Percentiles rank a stretch among this genome's conserved stretches.
phyloP scores from a whole-genome alignment of 1,140 invertebrate species.

The Eumaeus atala region DNA sequence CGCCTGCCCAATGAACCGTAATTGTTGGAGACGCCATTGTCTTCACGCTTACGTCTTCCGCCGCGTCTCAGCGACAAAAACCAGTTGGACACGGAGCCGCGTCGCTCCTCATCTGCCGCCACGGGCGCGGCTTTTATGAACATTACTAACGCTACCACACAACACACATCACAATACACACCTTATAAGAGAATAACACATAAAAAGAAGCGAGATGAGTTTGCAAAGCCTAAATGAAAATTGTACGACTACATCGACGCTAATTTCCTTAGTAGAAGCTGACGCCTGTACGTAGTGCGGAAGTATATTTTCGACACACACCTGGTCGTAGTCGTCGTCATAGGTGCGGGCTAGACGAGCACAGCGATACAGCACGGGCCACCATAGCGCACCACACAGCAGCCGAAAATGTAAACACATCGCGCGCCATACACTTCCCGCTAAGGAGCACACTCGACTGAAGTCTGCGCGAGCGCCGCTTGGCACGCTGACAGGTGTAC shows the following conservation, averaged over 20 bases:
- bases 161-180: conserved; percentile 56
- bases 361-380: conserved; percentile 63
- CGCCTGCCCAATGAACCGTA: conserved; percentile 69
- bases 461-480: conserved; percentile 56
- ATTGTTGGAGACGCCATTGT: conserved; percentile 46
- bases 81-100: conserved; percentile 81
- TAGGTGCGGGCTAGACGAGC: conserved; percentile 48
- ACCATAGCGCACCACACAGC: conserved; percentile 65
- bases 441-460: conserved; percentile 66
- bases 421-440: conserved; percentile 64
- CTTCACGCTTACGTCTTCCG: conserved; percentile 61
- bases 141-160: conserved; percentile 62
- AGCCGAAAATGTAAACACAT: conserved; percentile 68
- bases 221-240: conserved; percentile 56
- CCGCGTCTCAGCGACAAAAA: conserved; percentile 82
- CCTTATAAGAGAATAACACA: conserved; percentile 35
- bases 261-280: conserved; percentile 35
- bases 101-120: conserved; percentile 68
- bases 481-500: conserved; percentile 67
- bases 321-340: conserved; percentile 69
- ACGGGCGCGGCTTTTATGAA: conserved; percentile 69
- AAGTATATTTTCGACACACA: conserved; percentile 46
- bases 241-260: conserved; percentile 45
- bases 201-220: conserved; percentile 40
- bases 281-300: conserved; percentile 46